A percentile compares a stretch with the other conserved stretches of the same genome.
Evolutionary conservation across 2,888 invertebrate species (phyloP).

Genomic region (Eupithecia insigniata): DNA sequence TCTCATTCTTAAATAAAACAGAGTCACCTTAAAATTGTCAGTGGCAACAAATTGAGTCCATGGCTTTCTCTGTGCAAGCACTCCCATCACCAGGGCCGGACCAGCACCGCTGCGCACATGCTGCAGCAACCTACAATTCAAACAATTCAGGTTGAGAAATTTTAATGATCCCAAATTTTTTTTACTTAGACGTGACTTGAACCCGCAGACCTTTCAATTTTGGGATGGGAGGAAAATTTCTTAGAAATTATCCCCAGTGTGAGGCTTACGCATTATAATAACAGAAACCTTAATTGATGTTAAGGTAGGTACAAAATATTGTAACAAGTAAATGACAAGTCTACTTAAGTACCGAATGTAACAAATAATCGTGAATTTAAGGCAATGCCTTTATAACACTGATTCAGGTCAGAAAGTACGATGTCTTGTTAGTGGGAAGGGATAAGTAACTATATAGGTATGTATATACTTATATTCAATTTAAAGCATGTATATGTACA

Average conservation of each 20-base stretch:
- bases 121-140: constrained; percentile 66
- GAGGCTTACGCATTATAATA: too few relatives aligned
- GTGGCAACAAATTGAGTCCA: constrained; percentile 90
- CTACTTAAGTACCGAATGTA: neutral
- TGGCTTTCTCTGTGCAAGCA: constrained; percentile 84
- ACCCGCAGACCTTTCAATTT: too few relatives aligned
- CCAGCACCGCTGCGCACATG: constrained; percentile 75
- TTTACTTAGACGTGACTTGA: too few relatives aligned
- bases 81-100: constrained; percentile 73
- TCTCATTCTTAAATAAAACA: neutral
- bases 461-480: too few relatives aligned
- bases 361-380: neutral
- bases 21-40: constrained; percentile 85
- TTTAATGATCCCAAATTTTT: too few relatives aligned
- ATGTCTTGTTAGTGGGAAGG: neutral
- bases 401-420: neutral
- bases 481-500: neutral
- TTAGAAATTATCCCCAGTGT: too few relatives aligned
- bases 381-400: neutral
- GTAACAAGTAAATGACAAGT: neutral
- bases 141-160: too few relatives aligned
- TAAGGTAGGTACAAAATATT: neutral
- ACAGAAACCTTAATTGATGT: too few relatives aligned
- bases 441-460: neutral
- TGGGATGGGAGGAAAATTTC: too few relatives aligned